Conservation (phyloP, 2,888 invertebrate genomes). For the Agrypnus murinus region DNA sequence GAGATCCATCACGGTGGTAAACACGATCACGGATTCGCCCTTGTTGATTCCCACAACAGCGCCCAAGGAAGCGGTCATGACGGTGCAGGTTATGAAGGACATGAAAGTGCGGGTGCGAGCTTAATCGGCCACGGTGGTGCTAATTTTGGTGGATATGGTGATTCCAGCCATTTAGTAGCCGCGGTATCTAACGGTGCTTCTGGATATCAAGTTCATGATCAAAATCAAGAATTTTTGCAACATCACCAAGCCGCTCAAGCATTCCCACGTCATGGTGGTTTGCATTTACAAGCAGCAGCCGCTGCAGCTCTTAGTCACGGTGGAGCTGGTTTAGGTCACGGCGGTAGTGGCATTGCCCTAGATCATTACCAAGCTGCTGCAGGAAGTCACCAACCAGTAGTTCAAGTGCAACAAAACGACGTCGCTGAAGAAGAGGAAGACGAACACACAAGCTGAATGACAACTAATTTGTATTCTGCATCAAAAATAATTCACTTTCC, state of each 20-base stretch:
- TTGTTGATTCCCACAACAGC: slow-evolving; percentile 28
- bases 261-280: slow-evolving; percentile 14
- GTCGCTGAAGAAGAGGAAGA: neutral
- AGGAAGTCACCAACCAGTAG: slow-evolving; percentile 3
- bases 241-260: slow-evolving; percentile 29
- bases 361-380: slow-evolving; percentile 23
- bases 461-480: slow-evolving; percentile 20
- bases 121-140: neutral
- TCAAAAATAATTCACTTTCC: slow-evolving; percentile 40
- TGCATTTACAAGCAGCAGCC: slow-evolving; percentile 10
- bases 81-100: neutral
- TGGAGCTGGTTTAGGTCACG: slow-evolving; percentile 20
- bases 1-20: slow-evolving; percentile 63
- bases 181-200: neutral
- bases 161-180: neutral
- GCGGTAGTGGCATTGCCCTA: neutral
- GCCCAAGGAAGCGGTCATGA: slow-evolving; percentile 22
- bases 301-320: slow-evolving; percentile 16
- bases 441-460: slow-evolving; percentile 11
- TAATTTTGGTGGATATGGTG: slow-evolving; percentile 1
- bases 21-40: slow-evolving; percentile 62
- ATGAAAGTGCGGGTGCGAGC: slow-evolving; percentile 3
- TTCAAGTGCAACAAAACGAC: slow-evolving; percentile 16
- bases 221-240: slow-evolving; percentile 15
- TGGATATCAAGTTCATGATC: slow-evolving; percentile 34